Conservation (phyloP, 2,113 vertebrate species). For the Lepisosteus oculatus region DNA sequence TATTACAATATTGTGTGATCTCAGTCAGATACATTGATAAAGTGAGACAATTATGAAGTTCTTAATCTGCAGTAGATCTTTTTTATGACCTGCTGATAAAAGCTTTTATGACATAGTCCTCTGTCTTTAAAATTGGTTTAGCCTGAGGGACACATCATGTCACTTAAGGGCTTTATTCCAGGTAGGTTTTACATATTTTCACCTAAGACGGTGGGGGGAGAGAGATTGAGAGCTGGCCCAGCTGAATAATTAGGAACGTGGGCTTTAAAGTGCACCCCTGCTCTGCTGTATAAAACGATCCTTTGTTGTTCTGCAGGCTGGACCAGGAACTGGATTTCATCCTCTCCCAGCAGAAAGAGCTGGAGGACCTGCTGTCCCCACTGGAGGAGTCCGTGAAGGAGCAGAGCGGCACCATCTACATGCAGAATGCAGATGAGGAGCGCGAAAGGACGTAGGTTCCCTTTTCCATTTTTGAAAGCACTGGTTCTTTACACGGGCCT, state of each 20-base stretch:
- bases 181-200: background rate
- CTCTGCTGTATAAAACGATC: background rate
- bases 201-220: background rate
- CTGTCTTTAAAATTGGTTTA: background rate
- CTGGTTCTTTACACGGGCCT: too few species aligned
- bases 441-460: slow-evolving; percentile 80
- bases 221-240: background rate
- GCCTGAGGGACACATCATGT: background rate
- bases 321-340: slow-evolving; percentile 98
- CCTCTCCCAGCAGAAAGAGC: slow-evolving; percentile 94
- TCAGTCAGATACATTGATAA: background rate
- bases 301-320: slow-evolving; percentile 52
- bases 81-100: background rate
- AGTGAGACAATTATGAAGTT: background rate
- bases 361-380: slow-evolving; percentile 86
- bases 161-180: background rate
- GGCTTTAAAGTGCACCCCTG: background rate
- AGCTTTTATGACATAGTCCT: background rate
- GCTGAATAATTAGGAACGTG: background rate
- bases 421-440: slow-evolving; percentile 95
- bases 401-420: slow-evolving; percentile 91
- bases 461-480: too few species aligned
- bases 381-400: slow-evolving; percentile 93
- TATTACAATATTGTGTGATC: background rate
- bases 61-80: too few species aligned